These are phyloP conservation scores for Aphyosemion australe DNA, from an alignment of 2,113 vertebrate species.

Conservation along the genomic window DNA sequence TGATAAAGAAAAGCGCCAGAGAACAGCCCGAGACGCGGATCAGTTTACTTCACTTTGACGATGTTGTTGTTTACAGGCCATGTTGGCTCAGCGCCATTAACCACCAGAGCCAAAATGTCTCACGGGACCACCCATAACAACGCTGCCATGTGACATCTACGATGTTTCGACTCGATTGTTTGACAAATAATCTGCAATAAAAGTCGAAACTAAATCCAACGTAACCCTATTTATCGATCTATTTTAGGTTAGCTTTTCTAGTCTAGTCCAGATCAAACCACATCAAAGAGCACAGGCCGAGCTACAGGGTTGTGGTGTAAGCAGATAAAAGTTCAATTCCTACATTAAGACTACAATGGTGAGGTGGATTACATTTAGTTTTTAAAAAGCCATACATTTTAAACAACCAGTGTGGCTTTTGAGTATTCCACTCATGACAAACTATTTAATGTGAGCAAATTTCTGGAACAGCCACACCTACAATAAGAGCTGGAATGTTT, in stretches of 20 bases:
- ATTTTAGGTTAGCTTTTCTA: background rate
- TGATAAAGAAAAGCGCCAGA: slow-evolving; percentile 5
- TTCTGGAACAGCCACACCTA: slow-evolving; percentile 31
- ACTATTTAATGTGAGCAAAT: slow-evolving; percentile 5
- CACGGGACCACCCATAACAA: slow-evolving; percentile 64
- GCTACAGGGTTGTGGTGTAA: no score
- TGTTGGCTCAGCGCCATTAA: slow-evolving; percentile 70
- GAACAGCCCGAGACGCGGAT: slow-evolving; percentile 45
- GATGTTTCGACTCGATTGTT: background rate
- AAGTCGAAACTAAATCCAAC: background rate
- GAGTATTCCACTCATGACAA: background rate
- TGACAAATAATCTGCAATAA: background rate
- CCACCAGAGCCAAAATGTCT: slow-evolving; percentile 66
- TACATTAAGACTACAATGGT: no score
- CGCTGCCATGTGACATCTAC: slow-evolving; percentile 58
- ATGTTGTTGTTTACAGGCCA: slow-evolving; percentile 81
- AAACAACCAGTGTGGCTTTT: background rate
- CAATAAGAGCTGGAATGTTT: slow-evolving; percentile 11
- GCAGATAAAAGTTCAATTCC: no score
- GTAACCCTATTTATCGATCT: background rate
- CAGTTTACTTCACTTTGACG: slow-evolving; percentile 66
- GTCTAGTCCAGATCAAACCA: background rate
- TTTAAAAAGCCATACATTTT: background rate
- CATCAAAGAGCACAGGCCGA: background rate
- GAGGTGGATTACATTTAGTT: background rate